Evolutionary conservation across 2,113 vertebrate genomes (phyloP).

Genomic region (Hippocampus barbouri): DNA sequence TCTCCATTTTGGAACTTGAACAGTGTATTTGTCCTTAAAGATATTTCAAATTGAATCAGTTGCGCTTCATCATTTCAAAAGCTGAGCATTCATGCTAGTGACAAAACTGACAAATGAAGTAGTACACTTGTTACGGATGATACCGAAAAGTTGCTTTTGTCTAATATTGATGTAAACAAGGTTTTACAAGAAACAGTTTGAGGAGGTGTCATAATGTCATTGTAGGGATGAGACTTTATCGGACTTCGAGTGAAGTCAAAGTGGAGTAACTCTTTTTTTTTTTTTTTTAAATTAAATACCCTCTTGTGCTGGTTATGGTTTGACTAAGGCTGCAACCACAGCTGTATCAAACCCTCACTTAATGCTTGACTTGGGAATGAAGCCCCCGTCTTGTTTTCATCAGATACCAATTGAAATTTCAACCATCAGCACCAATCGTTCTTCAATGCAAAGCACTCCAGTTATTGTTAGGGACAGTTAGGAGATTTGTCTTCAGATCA

Average conservation of each 20-base stretch:
- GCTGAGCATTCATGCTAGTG: background rate
- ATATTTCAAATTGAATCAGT: constrained; percentile 20
- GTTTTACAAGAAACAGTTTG: background rate
- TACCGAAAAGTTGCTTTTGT: background rate
- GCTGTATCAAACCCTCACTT: constrained; percentile 27
- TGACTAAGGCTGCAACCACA: constrained; percentile 24
- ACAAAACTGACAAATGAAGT: background rate
- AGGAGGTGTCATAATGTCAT: constrained; percentile 4
- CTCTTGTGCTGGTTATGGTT: constrained; percentile 11
- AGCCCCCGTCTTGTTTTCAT: constrained; percentile 40
- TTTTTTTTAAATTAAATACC: constrained; percentile 33
- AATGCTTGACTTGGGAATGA: constrained; percentile 16
- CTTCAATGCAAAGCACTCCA: constrained; percentile 22
- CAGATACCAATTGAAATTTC: constrained; percentile 45
- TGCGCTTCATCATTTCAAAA: background rate
- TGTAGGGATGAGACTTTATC: constrained; percentile 26
- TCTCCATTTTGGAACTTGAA: constrained; percentile 30
- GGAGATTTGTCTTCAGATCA: background rate
- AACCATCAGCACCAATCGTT: constrained; percentile 35
- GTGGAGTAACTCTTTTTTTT: constrained; percentile 31
- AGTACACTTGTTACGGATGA: background rate
- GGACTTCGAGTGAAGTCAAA: constrained; percentile 38
- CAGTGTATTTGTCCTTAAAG: constrained; percentile 48
- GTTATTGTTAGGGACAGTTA: background rate
- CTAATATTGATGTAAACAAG: background rate